phyloP scores from a whole-genome alignment of 2,113 vertebrate genomes.

The Tinamus guttatus region DNA sequence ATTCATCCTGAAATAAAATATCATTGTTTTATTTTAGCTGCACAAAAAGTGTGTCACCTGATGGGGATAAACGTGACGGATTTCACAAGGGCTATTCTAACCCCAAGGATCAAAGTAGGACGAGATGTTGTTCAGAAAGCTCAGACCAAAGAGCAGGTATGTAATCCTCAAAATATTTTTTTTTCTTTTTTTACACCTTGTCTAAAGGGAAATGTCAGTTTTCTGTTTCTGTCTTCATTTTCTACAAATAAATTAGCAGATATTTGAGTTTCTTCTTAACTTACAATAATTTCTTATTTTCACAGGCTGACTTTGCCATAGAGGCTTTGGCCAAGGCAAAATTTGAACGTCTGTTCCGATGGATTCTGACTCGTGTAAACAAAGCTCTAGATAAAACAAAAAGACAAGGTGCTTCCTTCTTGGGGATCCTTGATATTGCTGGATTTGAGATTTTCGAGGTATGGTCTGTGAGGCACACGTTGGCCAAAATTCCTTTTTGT shows the following conservation, averaged over 20 bases:
- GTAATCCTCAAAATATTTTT: not conserved
- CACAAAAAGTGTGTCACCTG: conserved; percentile 96
- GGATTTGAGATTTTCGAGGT: conserved; percentile 99
- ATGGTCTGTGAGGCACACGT: not conserved
- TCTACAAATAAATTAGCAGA: not conserved
- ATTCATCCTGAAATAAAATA: not conserved
- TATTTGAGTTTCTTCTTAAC: not conserved
- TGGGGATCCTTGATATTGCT: conserved; percentile 97
- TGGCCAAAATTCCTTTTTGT: not conserved
- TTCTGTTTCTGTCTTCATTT: not conserved
- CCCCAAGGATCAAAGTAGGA: conserved; percentile 95
- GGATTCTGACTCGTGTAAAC: conserved; percentile 92
- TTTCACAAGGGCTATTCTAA: conserved; percentile 92
- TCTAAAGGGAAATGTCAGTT: not conserved
- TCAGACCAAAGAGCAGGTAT: conserved; percentile 97
- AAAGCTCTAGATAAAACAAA: conserved; percentile 97
- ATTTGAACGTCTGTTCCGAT: conserved; percentile 93
- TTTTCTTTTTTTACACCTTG: not conserved
- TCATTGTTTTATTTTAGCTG: conserved; percentile 77
- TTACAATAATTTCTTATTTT: not conserved
- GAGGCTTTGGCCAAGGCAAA: conserved; percentile 96
- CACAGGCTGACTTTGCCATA: conserved; percentile 90
- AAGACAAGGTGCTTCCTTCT: conserved; percentile 90
- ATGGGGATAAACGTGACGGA: conserved; percentile 94
- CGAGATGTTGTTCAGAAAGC: conserved; percentile 96